Base-by-base conservation (phyloP, 2,113 vertebrate genomes). In the Indicator maculatus region DNA sequence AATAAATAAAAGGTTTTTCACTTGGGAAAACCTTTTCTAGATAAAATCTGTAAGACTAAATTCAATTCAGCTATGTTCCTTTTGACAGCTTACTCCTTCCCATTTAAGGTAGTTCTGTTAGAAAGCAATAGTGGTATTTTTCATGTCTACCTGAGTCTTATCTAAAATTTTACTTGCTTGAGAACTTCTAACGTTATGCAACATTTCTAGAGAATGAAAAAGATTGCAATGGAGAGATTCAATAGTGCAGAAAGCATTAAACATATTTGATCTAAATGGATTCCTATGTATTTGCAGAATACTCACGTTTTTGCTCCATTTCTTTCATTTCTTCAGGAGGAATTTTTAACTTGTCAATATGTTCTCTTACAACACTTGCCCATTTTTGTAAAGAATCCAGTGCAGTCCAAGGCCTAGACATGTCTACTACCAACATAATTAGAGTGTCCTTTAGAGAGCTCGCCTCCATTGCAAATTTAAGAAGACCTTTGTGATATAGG, bases 331-430 rank as follows among this genome's bases (percentile, higher is more conserved):
- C 98, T 98, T 99, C 99, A 5, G 99, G 99, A 92, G 99, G 98
- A 56, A 99, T 98, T 97, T 99, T 98, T 93, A 99, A 97, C 96
- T 99, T 99, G 97, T 99, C 99, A 93, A 99, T 97, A 94, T 99
- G 98, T 96, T 99, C 99, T 97, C 99, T 98, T 96, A 99, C 97
- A 94, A 99, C 99, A 45, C 98, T 98, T 53, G 98, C 98, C 99
- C 99, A 99, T 96, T 99, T 99, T 93, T 99, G 99, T 96, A 99
- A 98, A 61, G 99, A 99, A 98, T 99, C 99, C 97, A 99, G 95
- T 92, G 98, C 98, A 90, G 98, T 98, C 99, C 99, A 99, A 47
- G 99, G 99, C 95, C 99, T 98, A 59, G 99, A 99, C 98, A 99
- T 98, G 92, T 99, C 99, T 91, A 99, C 98, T 24, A 98, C 98